Percentiles rank a stretch among this genome's conserved stretches.
Evolutionary conservation across 2,113 vertebrate species (phyloP).

Genomic region (Phaethon lepturus): DNA sequence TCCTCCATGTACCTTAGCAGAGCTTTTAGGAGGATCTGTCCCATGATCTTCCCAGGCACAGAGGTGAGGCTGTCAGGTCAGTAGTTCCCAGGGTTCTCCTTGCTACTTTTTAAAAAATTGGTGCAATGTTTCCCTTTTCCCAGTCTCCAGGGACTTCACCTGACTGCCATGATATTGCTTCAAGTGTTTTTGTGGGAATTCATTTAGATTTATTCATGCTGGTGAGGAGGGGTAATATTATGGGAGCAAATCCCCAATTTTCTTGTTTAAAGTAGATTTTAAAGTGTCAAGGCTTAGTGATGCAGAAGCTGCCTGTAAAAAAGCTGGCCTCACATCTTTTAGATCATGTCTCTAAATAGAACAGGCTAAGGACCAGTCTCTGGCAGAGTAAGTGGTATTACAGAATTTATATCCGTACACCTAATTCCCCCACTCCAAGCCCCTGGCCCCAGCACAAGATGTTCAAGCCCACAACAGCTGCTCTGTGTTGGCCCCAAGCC

Average conservation of each 20-base stretch:
- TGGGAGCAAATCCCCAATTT: neutral
- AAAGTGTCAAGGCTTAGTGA: neutral
- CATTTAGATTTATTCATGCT: neutral
- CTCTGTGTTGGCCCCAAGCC: neutral
- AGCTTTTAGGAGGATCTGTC: too few relatives aligned
- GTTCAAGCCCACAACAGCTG: neutral
- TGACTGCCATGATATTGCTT: too few relatives aligned
- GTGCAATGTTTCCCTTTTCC: too few relatives aligned
- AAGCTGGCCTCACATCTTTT: neutral
- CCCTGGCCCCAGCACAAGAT: neutral
- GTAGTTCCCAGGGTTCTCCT: too few relatives aligned
- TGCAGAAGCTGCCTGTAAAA: neutral
- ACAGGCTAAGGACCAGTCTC: neutral
- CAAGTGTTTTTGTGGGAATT: neutral
- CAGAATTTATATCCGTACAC: neutral
- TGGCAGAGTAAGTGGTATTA: neutral
- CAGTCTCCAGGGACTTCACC: too few relatives aligned
- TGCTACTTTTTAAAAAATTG: too few relatives aligned
- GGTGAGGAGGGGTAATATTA: neutral
- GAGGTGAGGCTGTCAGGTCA: too few relatives aligned
- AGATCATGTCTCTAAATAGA: neutral
- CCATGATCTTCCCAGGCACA: too few relatives aligned
- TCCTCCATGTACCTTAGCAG: too few relatives aligned
- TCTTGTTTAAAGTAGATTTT: neutral
- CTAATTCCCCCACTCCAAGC: neutral